These are phyloP conservation scores for Amblyornis subalaris DNA, from an alignment of 2,113 vertebrate genomes.

Conservation along the genomic window DNA sequence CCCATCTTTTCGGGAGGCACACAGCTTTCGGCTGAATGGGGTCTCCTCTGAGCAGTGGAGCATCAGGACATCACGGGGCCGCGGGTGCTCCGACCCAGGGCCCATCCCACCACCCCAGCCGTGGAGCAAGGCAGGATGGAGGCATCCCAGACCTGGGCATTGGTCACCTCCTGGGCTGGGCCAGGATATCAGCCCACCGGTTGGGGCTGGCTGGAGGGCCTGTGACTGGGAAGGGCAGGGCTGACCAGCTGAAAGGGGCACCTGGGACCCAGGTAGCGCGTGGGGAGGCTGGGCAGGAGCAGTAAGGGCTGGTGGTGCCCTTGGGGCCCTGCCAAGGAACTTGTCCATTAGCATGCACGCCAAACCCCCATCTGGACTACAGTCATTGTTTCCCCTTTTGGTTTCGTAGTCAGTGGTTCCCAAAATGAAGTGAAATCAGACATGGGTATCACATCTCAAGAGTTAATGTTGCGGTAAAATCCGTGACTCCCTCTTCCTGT, in stretches of 20 bases:
- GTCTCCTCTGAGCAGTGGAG: background rate
- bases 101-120: background rate
- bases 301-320: background rate
- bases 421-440: background rate
- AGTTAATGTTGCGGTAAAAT: background rate
- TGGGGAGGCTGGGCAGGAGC: background rate
- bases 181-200: rapidly evolving
- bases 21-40: background rate
- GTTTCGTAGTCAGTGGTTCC: background rate
- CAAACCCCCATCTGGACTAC: background rate
- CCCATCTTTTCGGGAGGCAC: background rate
- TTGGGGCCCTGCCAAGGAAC: background rate
- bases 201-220: rapidly evolving
- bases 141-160: background rate
- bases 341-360: background rate
- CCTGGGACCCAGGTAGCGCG: rapidly evolving
- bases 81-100: background rate
- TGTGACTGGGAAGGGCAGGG: background rate
- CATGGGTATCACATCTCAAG: background rate
- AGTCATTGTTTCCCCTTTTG: background rate
- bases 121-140: background rate
- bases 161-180: rapidly evolving
- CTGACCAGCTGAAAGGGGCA: background rate
- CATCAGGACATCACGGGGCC: rapidly evolving
- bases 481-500: background rate